phyloP scores from a whole-genome alignment of 2,797 vertebrate genomes.

The Cryptoprocta ferox region DNA sequence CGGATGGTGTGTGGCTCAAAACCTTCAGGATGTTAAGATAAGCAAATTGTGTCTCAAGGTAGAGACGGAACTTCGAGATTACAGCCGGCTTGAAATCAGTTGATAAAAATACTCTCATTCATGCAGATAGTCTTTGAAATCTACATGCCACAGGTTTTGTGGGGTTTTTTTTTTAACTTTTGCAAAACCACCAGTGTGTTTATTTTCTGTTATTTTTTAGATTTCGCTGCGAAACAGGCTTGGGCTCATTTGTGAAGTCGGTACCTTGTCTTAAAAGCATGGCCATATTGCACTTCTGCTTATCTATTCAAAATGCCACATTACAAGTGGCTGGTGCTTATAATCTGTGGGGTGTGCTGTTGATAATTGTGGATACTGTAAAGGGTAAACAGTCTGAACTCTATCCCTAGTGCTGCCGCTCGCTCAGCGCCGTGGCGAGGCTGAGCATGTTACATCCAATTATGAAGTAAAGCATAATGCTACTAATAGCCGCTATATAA shows the following conservation, averaged over 20 bases:
- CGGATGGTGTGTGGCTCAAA: neutral
- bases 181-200: conserved; percentile 39
- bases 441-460: conserved; percentile 88
- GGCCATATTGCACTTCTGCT: conserved; percentile 86
- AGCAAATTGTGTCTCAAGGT: conserved; percentile 66
- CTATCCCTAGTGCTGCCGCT: conserved; percentile 86
- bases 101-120: conserved; percentile 73
- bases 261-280: conserved; percentile 84
- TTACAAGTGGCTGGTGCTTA: conserved; percentile 89
- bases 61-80: conserved; percentile 66
- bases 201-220: conserved; percentile 66
- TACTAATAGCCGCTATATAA: conserved; percentile 88
- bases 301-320: conserved; percentile 89
- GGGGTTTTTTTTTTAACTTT: neutral
- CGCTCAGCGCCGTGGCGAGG: conserved; percentile 78
- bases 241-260: conserved; percentile 76
- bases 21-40: conserved; percentile 52
- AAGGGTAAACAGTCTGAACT: conserved; percentile 91
- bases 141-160: neutral
- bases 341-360: conserved; percentile 88
- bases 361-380: conserved; percentile 90
- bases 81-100: conserved; percentile 68
- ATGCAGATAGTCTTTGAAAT: conserved; percentile 60
- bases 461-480: conserved; percentile 88
- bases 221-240: conserved; percentile 75